Conservation (phyloP, 2,888 invertebrate genomes). For the Leuctra nigra region DNA sequence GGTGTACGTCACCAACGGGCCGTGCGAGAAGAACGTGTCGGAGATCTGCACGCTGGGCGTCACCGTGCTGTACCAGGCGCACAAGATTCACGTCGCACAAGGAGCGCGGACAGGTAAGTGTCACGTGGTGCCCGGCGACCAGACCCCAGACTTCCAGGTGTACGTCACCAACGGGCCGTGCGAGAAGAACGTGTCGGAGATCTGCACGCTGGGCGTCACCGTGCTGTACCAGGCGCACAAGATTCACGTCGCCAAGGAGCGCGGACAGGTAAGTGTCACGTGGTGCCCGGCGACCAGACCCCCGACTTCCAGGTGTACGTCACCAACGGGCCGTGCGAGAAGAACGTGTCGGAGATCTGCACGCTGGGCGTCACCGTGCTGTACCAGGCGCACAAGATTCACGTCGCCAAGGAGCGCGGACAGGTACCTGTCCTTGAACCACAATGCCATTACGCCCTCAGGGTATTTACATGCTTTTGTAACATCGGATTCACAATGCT, state of each 20-base stretch:
- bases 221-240: constrained; percentile 59
- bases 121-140: no score
- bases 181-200: constrained; percentile 45
- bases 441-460: no score
- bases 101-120: no score
- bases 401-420: constrained; percentile 31
- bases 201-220: constrained; percentile 62
- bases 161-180: constrained; percentile 67
- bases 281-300: no score
- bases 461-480: no score
- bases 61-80: constrained; percentile 58
- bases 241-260: constrained; percentile 38
- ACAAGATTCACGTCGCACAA: constrained; percentile 45
- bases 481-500: no score
- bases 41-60: constrained; percentile 59
- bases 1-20: constrained; percentile 66
- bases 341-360: constrained; percentile 51
- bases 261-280: no score
- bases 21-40: constrained; percentile 52
- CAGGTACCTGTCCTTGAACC: no score
- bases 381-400: constrained; percentile 56
- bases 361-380: constrained; percentile 60
- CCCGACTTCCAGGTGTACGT: constrained; percentile 64
- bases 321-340: constrained; percentile 62
- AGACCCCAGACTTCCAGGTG: no score